Percentiles rank a stretch among this genome's conserved stretches.
Evolutionary conservation across 2,113 vertebrate genomes (phyloP).

Genomic region (Coturnix japonica): DNA sequence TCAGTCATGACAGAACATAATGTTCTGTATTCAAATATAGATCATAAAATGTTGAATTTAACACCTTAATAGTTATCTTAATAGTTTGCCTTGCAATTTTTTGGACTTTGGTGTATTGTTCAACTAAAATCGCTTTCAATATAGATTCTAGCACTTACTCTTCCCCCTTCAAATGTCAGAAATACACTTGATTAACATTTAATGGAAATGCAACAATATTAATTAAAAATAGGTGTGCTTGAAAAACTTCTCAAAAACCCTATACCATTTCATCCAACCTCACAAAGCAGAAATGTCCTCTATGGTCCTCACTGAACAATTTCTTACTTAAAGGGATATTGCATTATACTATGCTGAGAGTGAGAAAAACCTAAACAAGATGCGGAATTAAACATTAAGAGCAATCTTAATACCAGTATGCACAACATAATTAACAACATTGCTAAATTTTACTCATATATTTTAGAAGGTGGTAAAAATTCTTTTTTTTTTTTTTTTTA

Average conservation of each 20-base stretch:
- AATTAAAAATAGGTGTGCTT: not conserved
- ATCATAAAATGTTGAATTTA: not conserved
- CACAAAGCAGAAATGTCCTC: not conserved
- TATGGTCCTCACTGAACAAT: not conserved
- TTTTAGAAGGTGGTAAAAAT: not conserved
- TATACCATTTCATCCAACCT: not conserved
- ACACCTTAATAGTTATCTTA: accelerated
- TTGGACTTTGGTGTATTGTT: not conserved
- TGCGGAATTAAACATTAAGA: not conserved
- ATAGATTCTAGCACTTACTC: not conserved
- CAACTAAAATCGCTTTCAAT: not conserved
- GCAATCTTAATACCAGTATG: not conserved
- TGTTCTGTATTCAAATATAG: not conserved
- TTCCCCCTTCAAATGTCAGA: not conserved
- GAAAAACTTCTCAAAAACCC: not conserved
- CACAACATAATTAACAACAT: not conserved
- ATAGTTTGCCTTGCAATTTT: not conserved
- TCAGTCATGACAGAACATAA: not conserved
- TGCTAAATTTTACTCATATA: not conserved
- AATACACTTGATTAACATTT: not conserved
- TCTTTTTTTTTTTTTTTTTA: not conserved
- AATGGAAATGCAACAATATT: not conserved
- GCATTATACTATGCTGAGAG: not conserved
- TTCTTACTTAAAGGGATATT: not conserved
- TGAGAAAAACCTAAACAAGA: not conserved